Conservation (phyloP, 1,140 invertebrate genomes). For the Bradynema listronoti region DNA sequence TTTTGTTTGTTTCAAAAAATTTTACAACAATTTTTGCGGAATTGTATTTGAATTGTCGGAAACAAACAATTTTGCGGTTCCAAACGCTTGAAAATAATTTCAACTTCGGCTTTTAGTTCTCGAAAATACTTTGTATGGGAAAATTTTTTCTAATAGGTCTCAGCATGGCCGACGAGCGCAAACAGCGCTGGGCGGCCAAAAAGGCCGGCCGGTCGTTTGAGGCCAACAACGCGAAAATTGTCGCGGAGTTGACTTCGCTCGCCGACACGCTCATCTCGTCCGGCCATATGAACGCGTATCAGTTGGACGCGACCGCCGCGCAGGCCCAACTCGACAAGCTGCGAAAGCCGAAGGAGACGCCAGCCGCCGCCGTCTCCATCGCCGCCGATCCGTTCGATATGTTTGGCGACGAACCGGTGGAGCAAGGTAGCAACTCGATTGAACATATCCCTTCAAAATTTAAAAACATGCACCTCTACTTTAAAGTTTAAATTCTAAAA, state of each 20-base stretch:
- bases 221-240: slow-evolving; percentile 23
- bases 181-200: slow-evolving; percentile 38
- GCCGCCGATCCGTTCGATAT: too few species aligned
- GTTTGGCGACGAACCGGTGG: slow-evolving; percentile 9
- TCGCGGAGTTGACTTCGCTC: slow-evolving; percentile 31
- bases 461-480: background rate
- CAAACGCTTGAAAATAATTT: too few species aligned
- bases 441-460: background rate
- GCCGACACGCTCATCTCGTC: slow-evolving; percentile 27
- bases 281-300: slow-evolving; percentile 40
- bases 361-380: background rate
- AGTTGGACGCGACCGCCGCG: slow-evolving; percentile 9
- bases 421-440: background rate
- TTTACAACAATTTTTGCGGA: too few species aligned
- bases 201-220: slow-evolving; percentile 26
- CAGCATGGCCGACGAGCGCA: slow-evolving; percentile 40
- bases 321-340: slow-evolving; percentile 4
- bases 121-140: background rate
- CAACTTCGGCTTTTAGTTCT: slow-evolving; percentile 9
- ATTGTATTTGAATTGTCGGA: too few species aligned
- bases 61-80: too few species aligned
- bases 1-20: too few species aligned
- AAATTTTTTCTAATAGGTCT: slow-evolving; percentile 36
- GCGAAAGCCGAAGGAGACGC: background rate
- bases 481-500: background rate